Conservation (phyloP, 1,140 invertebrate genomes). For the Mizuhopecten yessoensis region DNA sequence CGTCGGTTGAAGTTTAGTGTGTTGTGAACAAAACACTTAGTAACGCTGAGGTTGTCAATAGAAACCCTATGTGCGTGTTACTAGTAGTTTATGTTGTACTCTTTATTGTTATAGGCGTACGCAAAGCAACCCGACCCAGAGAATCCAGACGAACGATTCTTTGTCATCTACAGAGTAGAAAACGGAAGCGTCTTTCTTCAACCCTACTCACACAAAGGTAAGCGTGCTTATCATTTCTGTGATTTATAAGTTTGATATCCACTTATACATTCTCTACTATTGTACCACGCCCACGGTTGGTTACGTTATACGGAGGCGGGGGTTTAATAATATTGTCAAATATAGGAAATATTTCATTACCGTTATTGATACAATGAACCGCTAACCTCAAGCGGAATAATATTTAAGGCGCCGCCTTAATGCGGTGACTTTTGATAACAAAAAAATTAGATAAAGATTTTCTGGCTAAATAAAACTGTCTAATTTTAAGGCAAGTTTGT, state of each 20-base stretch:
- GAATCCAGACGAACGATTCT: slow-evolving; percentile 49
- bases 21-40: too few species aligned
- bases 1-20: not conserved
- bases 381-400: too few species aligned
- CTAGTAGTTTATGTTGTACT: not conserved
- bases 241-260: not conserved
- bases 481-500: too few species aligned
- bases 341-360: not conserved
- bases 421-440: too few species aligned
- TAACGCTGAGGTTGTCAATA: not conserved
- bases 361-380: too few species aligned
- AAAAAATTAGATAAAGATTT: too few species aligned
- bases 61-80: not conserved
- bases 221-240: not conserved
- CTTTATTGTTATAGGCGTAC: not conserved
- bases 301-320: not conserved
- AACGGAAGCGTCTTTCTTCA: slow-evolving; percentile 55
- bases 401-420: too few species aligned
- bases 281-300: not conserved
- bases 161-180: slow-evolving; percentile 47
- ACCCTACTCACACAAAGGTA: slow-evolving; percentile 54
- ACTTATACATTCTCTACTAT: not conserved
- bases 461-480: too few species aligned
- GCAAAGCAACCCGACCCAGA: slow-evolving; percentile 32
- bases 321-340: slow-evolving; percentile 13